These are phyloP conservation scores for Myioborus miniatus DNA, from an alignment of 2,797 vertebrate genomes.

Conservation along the genomic window DNA sequence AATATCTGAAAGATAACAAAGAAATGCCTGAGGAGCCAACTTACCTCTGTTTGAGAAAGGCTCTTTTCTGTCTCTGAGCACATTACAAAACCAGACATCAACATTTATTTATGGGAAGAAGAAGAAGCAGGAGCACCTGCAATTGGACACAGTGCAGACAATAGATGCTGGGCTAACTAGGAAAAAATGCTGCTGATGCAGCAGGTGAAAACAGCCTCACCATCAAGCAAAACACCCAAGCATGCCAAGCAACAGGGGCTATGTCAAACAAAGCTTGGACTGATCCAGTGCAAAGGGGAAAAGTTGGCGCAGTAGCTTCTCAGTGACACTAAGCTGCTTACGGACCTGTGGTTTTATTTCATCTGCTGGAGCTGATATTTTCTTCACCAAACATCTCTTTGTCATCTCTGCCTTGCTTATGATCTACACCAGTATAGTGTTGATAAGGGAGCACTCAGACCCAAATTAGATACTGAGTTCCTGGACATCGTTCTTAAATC, in stretches of 20 bases:
- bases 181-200: background rate
- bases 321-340: background rate
- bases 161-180: background rate
- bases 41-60: background rate
- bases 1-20: background rate
- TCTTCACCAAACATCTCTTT: slow-evolving; percentile 21
- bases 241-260: background rate
- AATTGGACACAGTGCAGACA: background rate
- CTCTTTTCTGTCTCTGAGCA: background rate
- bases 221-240: background rate
- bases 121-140: background rate
- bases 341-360: background rate
- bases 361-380: background rate
- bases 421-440: background rate
- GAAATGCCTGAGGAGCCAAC: background rate
- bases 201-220: background rate
- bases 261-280: background rate
- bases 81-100: background rate
- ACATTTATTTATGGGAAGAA: background rate
- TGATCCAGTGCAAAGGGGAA: background rate
- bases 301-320: background rate
- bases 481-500: slow-evolving; percentile 41
- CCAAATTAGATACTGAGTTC: slow-evolving; percentile 37
- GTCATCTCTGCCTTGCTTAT: slow-evolving; percentile 14
- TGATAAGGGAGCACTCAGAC: slow-evolving; percentile 10